A percentile compares a stretch with the other conserved stretches of the same genome.
These are phyloP conservation scores for Machimus atricapillus DNA, from an alignment of 2,888 invertebrate species.

Conservation along the genomic window DNA sequence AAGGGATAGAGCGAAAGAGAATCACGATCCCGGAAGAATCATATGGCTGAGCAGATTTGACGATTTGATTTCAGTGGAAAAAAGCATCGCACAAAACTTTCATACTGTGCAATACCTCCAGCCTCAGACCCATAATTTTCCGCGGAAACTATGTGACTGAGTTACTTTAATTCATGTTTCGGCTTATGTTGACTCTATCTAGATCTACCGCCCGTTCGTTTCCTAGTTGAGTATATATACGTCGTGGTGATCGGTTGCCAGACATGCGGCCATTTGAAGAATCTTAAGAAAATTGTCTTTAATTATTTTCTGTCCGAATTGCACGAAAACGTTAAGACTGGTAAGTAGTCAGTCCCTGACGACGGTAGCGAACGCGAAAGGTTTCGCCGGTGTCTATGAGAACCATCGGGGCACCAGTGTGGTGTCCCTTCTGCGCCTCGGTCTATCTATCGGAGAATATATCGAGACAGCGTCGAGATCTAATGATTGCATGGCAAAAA, in stretches of 20 bases:
- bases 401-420: not conserved
- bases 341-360: conserved; percentile 4
- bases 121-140: conserved; percentile 37
- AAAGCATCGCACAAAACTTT: conserved; percentile 33
- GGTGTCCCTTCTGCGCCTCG: conserved; percentile 19
- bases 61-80: conserved; percentile 39
- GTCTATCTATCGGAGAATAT: conserved; percentile 15
- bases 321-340: conserved; percentile 11
- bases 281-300: conserved; percentile 38
- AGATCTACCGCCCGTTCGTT: conserved; percentile 31
- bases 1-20: conserved; percentile 53
- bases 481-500: conserved; percentile 26
- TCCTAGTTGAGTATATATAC: conserved; percentile 16
- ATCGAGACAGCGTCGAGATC: conserved; percentile 23
- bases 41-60: conserved; percentile 47
- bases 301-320: conserved; percentile 37
- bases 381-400: conserved; percentile 3
- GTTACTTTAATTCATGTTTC: conserved; percentile 40
- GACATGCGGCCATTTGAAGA: conserved; percentile 37
- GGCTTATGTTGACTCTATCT: conserved; percentile 37
- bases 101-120: conserved; percentile 17
- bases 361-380: conserved; percentile 1
- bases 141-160: conserved; percentile 40
- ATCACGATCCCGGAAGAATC: conserved; percentile 61
- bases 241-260: conserved; percentile 23